phyloP scores from a whole-genome alignment of 2,113 vertebrate genomes.

The Phyllostomus discolor region DNA sequence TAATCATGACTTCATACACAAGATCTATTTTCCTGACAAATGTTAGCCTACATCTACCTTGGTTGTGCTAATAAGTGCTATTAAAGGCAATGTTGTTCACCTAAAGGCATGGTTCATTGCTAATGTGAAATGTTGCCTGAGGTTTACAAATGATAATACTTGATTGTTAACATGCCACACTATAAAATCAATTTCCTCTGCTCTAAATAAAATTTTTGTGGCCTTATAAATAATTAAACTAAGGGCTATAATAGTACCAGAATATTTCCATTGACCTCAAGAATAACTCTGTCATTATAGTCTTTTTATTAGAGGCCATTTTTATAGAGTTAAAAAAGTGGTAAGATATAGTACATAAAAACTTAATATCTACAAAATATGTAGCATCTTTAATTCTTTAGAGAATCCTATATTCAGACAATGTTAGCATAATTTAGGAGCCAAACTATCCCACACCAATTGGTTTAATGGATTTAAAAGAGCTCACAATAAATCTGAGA shows the following conservation, averaged over 20 bases:
- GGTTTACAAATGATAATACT: constrained; percentile 66
- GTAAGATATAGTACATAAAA: constrained; percentile 51
- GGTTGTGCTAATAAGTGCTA: neutral
- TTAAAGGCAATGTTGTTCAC: constrained; percentile 53
- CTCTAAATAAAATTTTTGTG: constrained; percentile 73
- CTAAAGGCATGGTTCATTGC: constrained; percentile 49
- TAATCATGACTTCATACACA: neutral
- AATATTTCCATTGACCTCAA: constrained; percentile 68
- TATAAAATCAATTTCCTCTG: constrained; percentile 77
- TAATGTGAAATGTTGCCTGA: constrained; percentile 55
- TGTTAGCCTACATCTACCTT: neutral
- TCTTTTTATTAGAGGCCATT: constrained; percentile 68
- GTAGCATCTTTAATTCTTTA: constrained; percentile 60
- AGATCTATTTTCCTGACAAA: constrained; percentile 47
- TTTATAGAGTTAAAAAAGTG: constrained; percentile 71
- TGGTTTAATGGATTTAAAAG: neutral
- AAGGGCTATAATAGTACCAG: constrained; percentile 35
- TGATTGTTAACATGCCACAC: constrained; percentile 68
- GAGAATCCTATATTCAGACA: neutral
- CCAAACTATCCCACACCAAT: neutral
- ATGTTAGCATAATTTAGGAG: neutral
- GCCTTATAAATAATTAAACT: constrained; percentile 77
- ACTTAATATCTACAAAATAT: constrained; percentile 14
- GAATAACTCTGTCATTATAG: constrained; percentile 70
- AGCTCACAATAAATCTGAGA: neutral